Evolutionary conservation across 64 coral and sea anemone genomes (phyloP).

Genomic region (Actinia equina): DNA sequence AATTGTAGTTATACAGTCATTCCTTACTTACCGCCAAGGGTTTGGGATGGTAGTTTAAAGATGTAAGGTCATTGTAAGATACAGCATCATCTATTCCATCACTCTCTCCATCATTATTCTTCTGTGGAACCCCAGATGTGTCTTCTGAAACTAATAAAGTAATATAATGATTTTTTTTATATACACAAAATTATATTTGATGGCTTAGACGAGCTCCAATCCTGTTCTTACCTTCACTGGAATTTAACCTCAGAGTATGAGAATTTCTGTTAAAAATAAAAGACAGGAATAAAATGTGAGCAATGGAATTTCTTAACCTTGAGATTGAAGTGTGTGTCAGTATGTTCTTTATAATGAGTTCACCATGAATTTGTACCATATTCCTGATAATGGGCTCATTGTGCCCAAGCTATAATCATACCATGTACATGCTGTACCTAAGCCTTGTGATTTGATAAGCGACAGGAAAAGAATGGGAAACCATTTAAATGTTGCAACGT

Average conservation of each 20-base stretch:
- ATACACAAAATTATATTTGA: too few species aligned
- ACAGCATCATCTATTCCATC: conserved; percentile 41
- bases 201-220: not conserved
- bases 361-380: too few species aligned
- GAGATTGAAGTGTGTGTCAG: too few species aligned
- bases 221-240: not conserved
- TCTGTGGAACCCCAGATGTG: not conserved
- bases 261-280: not conserved
- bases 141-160: conserved; percentile 17
- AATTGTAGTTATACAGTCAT: not conserved
- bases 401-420: too few species aligned
- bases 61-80: conserved; percentile 36
- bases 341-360: too few species aligned
- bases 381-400: too few species aligned
- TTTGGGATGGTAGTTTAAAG: conserved; percentile 60
- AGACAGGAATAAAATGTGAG: too few species aligned
- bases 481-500: too few species aligned
- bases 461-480: too few species aligned
- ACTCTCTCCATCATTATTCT: conserved; percentile 26
- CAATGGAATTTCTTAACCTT: too few species aligned
- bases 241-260: not conserved
- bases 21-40: conserved; percentile 55
- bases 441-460: too few species aligned
- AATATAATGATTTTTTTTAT: not conserved
- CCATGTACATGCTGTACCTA: too few species aligned